Base-by-base conservation (phyloP, 2,888 invertebrate species). In the Scaptomyza caliginosa region DNA sequence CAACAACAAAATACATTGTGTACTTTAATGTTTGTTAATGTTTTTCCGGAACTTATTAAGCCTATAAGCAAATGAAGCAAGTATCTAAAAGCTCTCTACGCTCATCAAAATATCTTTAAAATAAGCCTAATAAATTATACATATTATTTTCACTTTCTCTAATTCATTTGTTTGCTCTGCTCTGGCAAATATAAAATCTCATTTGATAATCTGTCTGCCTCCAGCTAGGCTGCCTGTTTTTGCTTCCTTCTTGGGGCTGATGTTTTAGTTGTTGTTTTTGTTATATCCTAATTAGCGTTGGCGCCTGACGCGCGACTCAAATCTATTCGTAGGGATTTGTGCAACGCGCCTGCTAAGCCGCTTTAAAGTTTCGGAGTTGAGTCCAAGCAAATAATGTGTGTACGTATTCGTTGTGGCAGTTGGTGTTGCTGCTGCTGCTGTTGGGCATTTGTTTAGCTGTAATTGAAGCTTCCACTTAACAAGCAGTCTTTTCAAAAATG, bases 391-490 rank as follows among this genome's bases (percentile, higher is more conserved):
- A 65, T 68, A 60, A 56, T 64, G 68, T 45, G 38, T 38, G 48
- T 24, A 7, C 32, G 19, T 6, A 10, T 30, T 28, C 45, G 26
- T 26, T 19, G 30, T 8, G 8, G 43, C 11, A 28, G 43, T 23
- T 51, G 50, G 23, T 36, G 23, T 24, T 48, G 38, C 19, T 62
- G 48, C 42, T 54, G 56, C 58, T 62, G 38, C 42, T 60, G 16
- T 45, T 51, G 39, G 55, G 26, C 67, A 67, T 80, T 80, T 72
- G 69, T 38, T 55, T 38, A 54, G 48, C 77, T 72, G 83, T 81
- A 83, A 81, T 81, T 80, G 81, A 80, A 78, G 83, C 72, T 46
- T 46, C 5, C 60, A 65, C 48, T 66, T 56, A 62, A 48, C 57
- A 49, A 46, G 58, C 43, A 8, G 63, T 21, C 45, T 39, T 1